Base-by-base conservation (phyloP, 1,140 invertebrate species). In the Stegodyphus mimosarum region DNA sequence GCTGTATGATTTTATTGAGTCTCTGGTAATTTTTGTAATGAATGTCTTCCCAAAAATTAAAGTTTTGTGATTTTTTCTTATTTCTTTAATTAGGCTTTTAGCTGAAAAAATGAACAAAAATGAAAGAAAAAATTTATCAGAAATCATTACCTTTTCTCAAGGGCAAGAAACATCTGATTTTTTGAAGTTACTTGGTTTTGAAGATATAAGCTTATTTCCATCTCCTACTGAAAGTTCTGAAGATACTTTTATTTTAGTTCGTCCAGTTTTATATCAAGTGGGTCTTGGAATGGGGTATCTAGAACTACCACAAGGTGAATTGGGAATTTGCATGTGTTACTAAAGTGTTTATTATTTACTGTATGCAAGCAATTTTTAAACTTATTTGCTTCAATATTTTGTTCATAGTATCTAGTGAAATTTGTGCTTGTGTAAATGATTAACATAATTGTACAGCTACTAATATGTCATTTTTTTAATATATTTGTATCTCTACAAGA, bases 51-150 rank as follows among this genome's bases (percentile, higher is more conserved):
- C 55, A 60, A 33, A 33, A 33, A 33, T 33, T 33, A 33, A 33
- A 1, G 33, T 33, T 60, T 60, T 60, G 55, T 10, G 5, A 1
- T 1, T 15, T 10, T 66, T 50, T 48, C 50, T 78, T 64, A 18
- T 10, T 69, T 70, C 69, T 69, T 55, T 87, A 81, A 88, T 66
- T 85, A 91, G 98, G 75, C 91, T 99, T 6, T 94, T 99, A 92
- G 96, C 97, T 4, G 99, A 99, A 90, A 99, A 99, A 91, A 97
- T 99, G 60, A 99, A 99, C 90, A 99, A 99, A 91, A 97, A 98
- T 90, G 99, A 99, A 91, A 92, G 98, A 18, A 99, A 99, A 90
- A 97, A 97, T 88, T 95, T 95, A 90, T 94, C 97, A 1, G 97
- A 99, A 89, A 96, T 99, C 70, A 91, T 96, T 60, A 94, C 95